Evolutionary conservation across 2,888 invertebrate species (phyloP).

Genomic region (Parelbella ahira): DNA sequence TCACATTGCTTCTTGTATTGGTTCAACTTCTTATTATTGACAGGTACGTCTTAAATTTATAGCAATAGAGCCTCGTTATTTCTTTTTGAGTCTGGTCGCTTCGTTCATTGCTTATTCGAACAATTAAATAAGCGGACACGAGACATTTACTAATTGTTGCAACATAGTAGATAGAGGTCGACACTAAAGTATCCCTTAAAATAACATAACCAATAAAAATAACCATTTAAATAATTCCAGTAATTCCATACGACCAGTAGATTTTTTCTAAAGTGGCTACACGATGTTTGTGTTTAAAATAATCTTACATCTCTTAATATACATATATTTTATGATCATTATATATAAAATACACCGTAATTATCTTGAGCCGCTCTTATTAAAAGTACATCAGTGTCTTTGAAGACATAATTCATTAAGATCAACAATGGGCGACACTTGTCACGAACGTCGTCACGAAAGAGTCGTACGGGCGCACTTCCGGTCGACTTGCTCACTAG

Average conservation of each 20-base stretch:
- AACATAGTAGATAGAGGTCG: no score
- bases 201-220: no score
- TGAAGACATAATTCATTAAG: slow-evolving; percentile 15
- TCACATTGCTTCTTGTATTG: slow-evolving; percentile 30
- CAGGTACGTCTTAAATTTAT: slow-evolving; percentile 7
- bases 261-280: no score
- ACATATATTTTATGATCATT: no score
- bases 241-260: no score
- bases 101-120: no score
- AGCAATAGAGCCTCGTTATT: slow-evolving; percentile 8
- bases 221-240: no score
- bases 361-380: slow-evolving; percentile 29
- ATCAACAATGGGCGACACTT: slow-evolving; percentile 12
- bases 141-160: no score
- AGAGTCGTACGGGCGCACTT: slow-evolving; percentile 26
- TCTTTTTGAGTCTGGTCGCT: no score
- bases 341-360: neutral
- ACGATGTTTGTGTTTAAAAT: no score
- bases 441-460: slow-evolving; percentile 15
- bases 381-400: slow-evolving; percentile 23
- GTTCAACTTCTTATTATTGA: slow-evolving; percentile 27
- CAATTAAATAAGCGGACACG: no score
- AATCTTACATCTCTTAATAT: neutral
- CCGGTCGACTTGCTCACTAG: slow-evolving; percentile 28
- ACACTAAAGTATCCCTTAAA: no score